Evolutionary conservation across 2,797 vertebrate genomes (phyloP), one percentile per base, ranked within the genome.

Genomic region (Spheniscus humboldti): DNA sequence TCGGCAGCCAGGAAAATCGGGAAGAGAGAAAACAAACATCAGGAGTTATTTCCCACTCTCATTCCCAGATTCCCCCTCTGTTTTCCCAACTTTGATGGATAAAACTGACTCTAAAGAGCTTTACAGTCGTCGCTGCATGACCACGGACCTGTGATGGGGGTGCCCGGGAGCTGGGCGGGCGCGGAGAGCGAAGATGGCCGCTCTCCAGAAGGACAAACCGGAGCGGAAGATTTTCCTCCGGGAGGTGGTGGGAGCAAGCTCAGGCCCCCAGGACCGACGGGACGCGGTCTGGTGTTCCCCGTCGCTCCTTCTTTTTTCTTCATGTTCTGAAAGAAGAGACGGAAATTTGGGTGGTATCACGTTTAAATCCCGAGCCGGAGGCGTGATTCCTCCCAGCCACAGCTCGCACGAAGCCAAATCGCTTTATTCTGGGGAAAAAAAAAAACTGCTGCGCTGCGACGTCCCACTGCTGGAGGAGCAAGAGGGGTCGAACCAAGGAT

Each of bases 201-300:
- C 67, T 97, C 98, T 66, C 72, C 98, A 0, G 98, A 95, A 18
- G 98, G 94, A 2, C 97, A 97, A 45, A 97, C 33, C 3, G 98
- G 9, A 11, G 95, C 76, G 5, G 98, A 96, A 7, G 94, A 68
- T 89, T 98, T 99, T 10, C 95, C 98, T 63, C 99, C 98, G 0
- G 99, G 99, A 19, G 99, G 99, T 7, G 99, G 99, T 2, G 99
- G 99, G 25, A 99, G 98, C 50, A 99, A 97, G 64, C 77, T 98
- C 73, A 97, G 93, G 1, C 95, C 93, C 50, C 98, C 98, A 1
- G 96, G 55, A 31, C 93, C 97, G 6, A 78, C 28, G 0, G 98
- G 97, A 22, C 98, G 98, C 0, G 98, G 76, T 79, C 98, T 99
- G 81, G 94, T 73, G 11, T 35, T 97, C 11, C 97, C 98, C 0